Conservation (phyloP, 2,113 vertebrate genomes). For the Oxyura jamaicensis region DNA sequence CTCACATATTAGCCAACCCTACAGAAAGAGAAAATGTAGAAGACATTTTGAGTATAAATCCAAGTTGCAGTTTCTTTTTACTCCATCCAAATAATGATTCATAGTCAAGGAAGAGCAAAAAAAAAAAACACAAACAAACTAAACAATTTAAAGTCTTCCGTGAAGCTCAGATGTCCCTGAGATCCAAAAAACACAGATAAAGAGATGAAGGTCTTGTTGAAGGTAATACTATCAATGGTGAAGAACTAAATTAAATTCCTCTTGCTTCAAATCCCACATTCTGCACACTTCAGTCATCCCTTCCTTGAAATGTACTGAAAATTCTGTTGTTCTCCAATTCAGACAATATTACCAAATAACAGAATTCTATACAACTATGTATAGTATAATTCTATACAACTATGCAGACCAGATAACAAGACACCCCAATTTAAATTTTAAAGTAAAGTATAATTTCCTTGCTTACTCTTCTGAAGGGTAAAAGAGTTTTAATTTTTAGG, state of each 20-base stretch:
- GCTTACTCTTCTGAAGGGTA: neutral
- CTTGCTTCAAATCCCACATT: neutral
- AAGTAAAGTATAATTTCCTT: neutral
- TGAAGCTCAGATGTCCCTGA: neutral
- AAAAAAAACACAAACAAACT: neutral
- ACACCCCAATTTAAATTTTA: neutral
- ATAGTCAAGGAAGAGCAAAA: neutral
- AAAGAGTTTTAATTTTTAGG: neutral
- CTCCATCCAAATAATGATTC: neutral
- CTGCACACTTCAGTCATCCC: neutral
- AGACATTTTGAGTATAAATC: neutral
- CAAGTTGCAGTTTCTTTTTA: neutral
- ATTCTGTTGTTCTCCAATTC: neutral
- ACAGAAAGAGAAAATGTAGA: neutral
- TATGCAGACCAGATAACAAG: neutral
- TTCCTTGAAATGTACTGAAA: neutral
- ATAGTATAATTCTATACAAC: neutral
- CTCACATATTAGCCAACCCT: slow-evolving; percentile 97
- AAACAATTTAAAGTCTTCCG: neutral
- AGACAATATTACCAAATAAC: neutral
- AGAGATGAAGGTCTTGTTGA: neutral
- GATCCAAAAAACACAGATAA: neutral
- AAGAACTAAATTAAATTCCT: neutral
- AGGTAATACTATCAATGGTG: neutral
- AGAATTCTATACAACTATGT: neutral